Base-by-base conservation (phyloP, 2,888 invertebrate species). In the Stenolophus ochropezus region DNA sequence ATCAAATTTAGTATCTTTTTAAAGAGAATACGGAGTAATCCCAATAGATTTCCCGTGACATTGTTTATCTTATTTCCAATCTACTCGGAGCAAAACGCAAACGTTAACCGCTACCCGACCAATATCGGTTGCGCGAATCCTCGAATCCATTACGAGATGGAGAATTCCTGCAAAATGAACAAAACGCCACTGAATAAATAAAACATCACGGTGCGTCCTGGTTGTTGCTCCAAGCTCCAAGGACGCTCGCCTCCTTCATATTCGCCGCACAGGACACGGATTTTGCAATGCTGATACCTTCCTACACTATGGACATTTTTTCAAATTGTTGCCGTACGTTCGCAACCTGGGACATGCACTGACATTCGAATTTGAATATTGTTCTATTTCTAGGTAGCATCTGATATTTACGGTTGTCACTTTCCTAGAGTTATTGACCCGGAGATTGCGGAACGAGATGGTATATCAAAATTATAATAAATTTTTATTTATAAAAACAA, bases 41-140 rank as follows among this genome's bases (percentile, higher is more conserved):
- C 77, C 77, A 58, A 77, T 56, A 77, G 77, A 77, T 77, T 77
- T 33, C 27, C 42, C 42, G 58, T 61, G 61, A 77, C 77, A 77
- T 61, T 77, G 77, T 61, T 61, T 77, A 77, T 77, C 77, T 77
- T 77, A 77, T 77, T 77, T 77, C 61, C 77, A 77, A 77, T 77
- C 61, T 61, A 77, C 61, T 77, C 73, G 73, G 73, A 49, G 47
- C 47, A 73, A 49, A 73, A 47, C 73, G 73, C 47, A 73, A 73
- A 47, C 73, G 47, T 73, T 73, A 73, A 21, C 73, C 73, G 73
- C 21, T 69, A 23, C 23, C 6, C 73, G 23, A 11, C 71, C 71
- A 14, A 73, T 73, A 73, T 49, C 47, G 49, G 47, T 49, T 49
- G 49, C 23, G 73, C 21, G 73, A 49, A 73, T 73, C 73, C 73